Evolutionary conservation across 30 jellyfish, hydroid and myxozoan species (phyloP).

Genomic region (Hydra vulgaris): DNA sequence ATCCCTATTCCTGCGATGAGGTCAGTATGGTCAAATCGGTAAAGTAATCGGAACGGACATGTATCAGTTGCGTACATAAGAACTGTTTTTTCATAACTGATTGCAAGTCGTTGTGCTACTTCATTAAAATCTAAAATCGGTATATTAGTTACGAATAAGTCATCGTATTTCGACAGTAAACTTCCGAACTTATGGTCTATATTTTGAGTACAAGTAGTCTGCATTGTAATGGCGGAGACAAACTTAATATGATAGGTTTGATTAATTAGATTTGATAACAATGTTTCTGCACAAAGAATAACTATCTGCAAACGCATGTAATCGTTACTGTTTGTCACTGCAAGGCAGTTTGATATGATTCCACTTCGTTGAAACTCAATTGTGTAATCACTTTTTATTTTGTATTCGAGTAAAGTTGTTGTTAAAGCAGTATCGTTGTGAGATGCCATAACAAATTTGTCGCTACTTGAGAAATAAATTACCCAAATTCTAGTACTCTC

Average conservation of each 20-base stretch:
- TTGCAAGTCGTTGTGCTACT: constrained; percentile 79
- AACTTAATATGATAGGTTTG: constrained; percentile 82
- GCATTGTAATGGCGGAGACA: constrained; percentile 39
- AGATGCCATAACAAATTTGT: constrained; percentile 65
- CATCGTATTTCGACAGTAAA: constrained; percentile 86
- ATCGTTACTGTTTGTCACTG: constrained; percentile 85
- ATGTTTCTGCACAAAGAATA: constrained; percentile 91
- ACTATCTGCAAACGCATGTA: constrained; percentile 62
- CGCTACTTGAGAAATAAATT: constrained; percentile 60
- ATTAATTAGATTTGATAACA: constrained; percentile 61
- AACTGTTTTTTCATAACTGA: constrained; percentile 87
- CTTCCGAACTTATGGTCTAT: constrained; percentile 96
- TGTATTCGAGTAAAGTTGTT: constrained; percentile 67
- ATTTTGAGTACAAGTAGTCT: constrained; percentile 44
- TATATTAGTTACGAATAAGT: constrained; percentile 80
- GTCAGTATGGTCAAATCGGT: constrained; percentile 87
- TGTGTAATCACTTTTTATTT: constrained; percentile 54
- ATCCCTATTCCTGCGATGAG: constrained; percentile 93
- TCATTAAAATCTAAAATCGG: constrained; percentile 89
- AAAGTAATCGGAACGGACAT: constrained; percentile 91
- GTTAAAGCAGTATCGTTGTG: constrained; percentile 63
- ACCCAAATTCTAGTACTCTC: constrained; percentile 97
- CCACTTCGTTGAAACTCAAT: constrained; percentile 51
- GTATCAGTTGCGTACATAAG: constrained; percentile 94
- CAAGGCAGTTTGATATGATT: constrained; percentile 56